Conservation (phyloP, 2,797 vertebrate genomes). For the Tauraco hartlaubi region DNA sequence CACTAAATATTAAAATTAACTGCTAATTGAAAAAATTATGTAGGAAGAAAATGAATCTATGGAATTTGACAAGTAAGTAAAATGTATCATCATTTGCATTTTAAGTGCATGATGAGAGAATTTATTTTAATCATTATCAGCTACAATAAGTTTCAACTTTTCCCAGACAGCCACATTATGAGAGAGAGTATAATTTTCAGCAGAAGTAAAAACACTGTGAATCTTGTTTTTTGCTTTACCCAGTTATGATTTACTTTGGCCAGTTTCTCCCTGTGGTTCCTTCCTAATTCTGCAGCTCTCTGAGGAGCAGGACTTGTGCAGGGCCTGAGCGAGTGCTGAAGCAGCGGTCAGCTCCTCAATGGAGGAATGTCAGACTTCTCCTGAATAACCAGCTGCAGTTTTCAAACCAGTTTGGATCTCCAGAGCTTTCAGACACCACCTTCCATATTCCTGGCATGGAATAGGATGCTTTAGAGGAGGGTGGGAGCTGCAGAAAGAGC, state of each 20-base stretch:
- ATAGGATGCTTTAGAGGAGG: background rate
- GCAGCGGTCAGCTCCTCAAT: rapidly evolving
- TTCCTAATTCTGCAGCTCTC: background rate
- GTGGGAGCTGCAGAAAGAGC: background rate
- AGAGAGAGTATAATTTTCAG: background rate
- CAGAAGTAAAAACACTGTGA: background rate
- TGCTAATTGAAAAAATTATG: background rate
- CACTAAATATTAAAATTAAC: background rate
- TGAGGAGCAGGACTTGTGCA: background rate
- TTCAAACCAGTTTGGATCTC: background rate
- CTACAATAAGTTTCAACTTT: background rate
- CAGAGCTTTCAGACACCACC: background rate
- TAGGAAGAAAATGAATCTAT: background rate
- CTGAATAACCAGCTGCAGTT: background rate
- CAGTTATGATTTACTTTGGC: background rate
- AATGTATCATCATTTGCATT: background rate
- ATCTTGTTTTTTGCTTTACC: background rate
- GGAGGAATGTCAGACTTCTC: background rate
- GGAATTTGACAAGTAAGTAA: background rate
- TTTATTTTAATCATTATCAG: background rate
- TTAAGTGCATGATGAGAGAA: background rate
- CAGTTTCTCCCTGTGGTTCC: background rate
- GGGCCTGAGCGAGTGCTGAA: background rate
- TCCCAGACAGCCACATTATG: background rate
- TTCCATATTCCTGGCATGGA: background rate